A percentile compares a stretch with the other conserved stretches of the same genome.
Conservation (phyloP, 1,140 invertebrate genomes). For the Bombus vancouverensis region DNA sequence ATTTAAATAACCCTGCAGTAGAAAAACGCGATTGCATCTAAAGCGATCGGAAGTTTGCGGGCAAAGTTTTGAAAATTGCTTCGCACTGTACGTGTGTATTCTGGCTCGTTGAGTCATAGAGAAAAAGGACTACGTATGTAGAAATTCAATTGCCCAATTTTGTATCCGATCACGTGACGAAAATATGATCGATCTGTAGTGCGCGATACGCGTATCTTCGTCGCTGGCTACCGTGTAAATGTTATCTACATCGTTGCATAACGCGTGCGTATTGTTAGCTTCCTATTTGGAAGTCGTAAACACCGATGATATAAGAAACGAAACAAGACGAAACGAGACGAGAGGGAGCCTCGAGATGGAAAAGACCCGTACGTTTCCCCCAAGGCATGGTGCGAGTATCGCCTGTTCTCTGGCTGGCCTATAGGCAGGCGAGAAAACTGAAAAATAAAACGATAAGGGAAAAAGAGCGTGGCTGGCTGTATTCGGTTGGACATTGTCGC, state of each 20-base stretch:
- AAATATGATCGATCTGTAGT: conserved; percentile 3
- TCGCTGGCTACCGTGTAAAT: not conserved
- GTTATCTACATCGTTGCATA: conserved; percentile 16
- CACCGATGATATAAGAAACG: not conserved
- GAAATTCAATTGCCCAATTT: not conserved
- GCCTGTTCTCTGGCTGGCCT: not conserved
- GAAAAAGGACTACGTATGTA: not conserved
- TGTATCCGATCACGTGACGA: not conserved
- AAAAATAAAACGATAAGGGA: conserved; percentile 1
- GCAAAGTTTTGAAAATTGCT: no score
- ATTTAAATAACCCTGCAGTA: not conserved
- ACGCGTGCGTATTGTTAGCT: conserved; percentile 18
- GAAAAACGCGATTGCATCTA: no score
- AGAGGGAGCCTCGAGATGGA: not conserved
- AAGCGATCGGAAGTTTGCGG: no score
- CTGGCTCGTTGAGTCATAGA: not conserved
- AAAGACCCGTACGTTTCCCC: not conserved
- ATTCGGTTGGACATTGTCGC: no score
- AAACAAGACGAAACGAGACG: not conserved
- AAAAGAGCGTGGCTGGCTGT: not conserved
- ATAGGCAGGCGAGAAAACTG: not conserved
- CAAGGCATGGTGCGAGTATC: no score
- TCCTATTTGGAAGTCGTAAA: conserved; percentile 13
- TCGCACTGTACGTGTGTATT: no score
- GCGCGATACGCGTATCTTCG: conserved; percentile 11